These are phyloP conservation scores for Junonia oenone DNA, from an alignment of 2,888 invertebrate species.

Conservation along the genomic window DNA sequence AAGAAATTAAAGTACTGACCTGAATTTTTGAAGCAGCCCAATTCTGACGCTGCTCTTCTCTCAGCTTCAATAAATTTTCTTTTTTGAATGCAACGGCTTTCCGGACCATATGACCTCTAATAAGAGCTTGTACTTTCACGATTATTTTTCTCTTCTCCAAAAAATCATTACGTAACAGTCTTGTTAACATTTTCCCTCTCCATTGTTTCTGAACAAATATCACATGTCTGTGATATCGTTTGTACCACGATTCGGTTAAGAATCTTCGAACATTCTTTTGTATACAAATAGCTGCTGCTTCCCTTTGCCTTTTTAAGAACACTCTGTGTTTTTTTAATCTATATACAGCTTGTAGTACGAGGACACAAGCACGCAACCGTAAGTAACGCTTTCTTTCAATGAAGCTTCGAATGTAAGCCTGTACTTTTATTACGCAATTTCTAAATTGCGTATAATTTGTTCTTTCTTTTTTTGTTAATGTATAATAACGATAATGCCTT, in stretches of 20 bases:
- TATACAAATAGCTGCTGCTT: conserved; percentile 48
- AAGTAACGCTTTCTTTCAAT: conserved; percentile 48
- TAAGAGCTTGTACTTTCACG: conserved; percentile 58
- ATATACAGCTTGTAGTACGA: conserved; percentile 59
- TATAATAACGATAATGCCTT: conserved; percentile 46
- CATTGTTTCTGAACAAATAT: conserved; percentile 59
- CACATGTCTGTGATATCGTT: conserved; percentile 43
- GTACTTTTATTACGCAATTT: conserved; percentile 36
- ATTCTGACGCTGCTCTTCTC: conserved; percentile 54
- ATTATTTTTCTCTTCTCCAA: conserved; percentile 48
- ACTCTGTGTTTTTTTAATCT: conserved; percentile 44
- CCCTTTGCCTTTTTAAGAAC: conserved; percentile 37
- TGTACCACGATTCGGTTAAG: conserved; percentile 46
- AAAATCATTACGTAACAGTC: conserved; percentile 52
- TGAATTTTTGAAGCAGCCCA: conserved; percentile 83
- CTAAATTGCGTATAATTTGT: conserved; percentile 33
- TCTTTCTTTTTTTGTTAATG: conserved; percentile 38
- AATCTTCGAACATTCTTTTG: conserved; percentile 58
- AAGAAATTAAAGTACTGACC: conserved; percentile 45
- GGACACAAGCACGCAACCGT: conserved; percentile 40
- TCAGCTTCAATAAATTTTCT: conserved; percentile 58
- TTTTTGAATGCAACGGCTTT: conserved; percentile 61
- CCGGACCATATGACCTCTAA: conserved; percentile 73
- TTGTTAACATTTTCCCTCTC: conserved; percentile 57
- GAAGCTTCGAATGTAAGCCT: conserved; percentile 46